Percentiles rank a stretch among this genome's conserved stretches.
Evolutionary conservation across 1,140 invertebrate species (phyloP).

Genomic region (Ceratosolen fusciceps): DNA sequence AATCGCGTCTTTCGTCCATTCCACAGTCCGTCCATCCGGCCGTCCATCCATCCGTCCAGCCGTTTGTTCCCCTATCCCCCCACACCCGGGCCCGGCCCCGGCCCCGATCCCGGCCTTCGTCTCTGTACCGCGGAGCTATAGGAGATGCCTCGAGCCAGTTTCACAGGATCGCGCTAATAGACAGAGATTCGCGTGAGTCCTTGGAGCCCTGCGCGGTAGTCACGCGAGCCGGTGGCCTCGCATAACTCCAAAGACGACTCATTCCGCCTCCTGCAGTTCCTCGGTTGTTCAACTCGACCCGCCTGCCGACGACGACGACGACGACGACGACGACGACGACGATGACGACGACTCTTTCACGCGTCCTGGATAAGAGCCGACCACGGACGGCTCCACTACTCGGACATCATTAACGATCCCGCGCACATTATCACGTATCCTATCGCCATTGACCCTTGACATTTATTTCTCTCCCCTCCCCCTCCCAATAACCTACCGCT

Average conservation of each 20-base stretch:
- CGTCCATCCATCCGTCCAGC: background rate
- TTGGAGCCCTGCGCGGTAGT: background rate
- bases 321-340: too few species aligned
- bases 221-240: constrained; percentile 22
- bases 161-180: constrained; percentile 12
- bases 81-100: background rate
- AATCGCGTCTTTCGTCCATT: background rate
- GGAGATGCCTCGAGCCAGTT: background rate
- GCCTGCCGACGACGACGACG: background rate
- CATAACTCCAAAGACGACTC: constrained; percentile 3
- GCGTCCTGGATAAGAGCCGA: too few species aligned
- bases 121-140: background rate
- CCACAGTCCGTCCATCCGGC: background rate
- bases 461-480: too few species aligned
- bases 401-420: too few species aligned
- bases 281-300: constrained; percentile 25
- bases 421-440: too few species aligned
- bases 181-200: constrained; percentile 26
- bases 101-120: too few species aligned
- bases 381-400: too few species aligned
- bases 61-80: background rate
- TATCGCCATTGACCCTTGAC: background rate
- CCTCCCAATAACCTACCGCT: too few species aligned
- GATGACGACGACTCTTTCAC: too few species aligned
- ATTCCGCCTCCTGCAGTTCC: background rate